phyloP scores from a whole-genome alignment of 2,888 invertebrate genomes.

The Sialis fuliginosa region DNA sequence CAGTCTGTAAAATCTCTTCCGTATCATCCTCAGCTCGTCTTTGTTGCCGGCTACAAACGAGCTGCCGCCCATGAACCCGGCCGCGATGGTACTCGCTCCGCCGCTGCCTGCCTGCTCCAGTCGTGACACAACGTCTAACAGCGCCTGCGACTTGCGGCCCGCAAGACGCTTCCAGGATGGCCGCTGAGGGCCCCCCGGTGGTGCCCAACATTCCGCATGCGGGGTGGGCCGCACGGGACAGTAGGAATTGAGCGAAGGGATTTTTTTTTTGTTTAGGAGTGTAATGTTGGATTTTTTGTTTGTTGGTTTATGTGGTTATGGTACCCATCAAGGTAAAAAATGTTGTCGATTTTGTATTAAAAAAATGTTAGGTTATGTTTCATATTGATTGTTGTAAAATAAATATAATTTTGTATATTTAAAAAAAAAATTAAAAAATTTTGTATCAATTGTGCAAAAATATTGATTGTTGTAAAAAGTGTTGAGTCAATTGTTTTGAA shows the following conservation, averaged over 20 bases:
- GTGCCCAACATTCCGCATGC: conserved; percentile 4
- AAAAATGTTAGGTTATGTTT: no score
- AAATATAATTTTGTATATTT: no score
- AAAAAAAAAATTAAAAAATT: no score
- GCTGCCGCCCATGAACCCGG: conserved; percentile 15
- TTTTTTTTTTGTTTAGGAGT: no score
- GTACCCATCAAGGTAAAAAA: no score
- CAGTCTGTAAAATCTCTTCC: conserved; percentile 58
- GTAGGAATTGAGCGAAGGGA: not conserved
- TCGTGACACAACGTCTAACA: conserved; percentile 49
- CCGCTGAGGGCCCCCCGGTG: not conserved
- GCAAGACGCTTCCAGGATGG: conserved; percentile 42
- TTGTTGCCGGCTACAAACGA: not conserved
- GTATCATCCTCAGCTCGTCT: conserved; percentile 38
- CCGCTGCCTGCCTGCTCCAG: conserved; percentile 35
- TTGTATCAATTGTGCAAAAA: no score
- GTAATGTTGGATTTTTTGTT: no score
- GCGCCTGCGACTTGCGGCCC: conserved; percentile 39
- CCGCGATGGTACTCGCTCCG: conserved; percentile 12
- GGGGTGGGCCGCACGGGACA: not conserved
- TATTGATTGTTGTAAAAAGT: no score
- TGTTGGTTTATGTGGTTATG: no score
- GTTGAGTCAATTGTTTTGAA: no score
- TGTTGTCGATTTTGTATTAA: no score
- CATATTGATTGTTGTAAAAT: no score